Base-by-base conservation (phyloP, 1,140 invertebrate genomes). In the Linepithema humile region DNA sequence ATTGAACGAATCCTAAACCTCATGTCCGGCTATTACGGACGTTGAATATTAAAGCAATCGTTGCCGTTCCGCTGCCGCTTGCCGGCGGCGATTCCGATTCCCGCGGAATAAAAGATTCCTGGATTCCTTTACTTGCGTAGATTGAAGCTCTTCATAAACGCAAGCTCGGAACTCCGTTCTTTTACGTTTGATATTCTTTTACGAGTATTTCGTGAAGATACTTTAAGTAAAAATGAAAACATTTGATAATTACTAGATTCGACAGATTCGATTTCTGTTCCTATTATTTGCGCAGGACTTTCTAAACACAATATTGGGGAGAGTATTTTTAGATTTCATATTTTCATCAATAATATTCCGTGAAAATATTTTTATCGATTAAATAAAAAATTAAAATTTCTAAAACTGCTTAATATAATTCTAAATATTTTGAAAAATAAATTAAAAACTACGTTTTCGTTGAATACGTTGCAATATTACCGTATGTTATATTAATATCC, bases 1-100 rank as follows among this genome's bases (percentile, higher is more conserved):
- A 94, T 94, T 94, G 88, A 92, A 91, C 86, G 91, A 91, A 91
- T 90, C 90, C 87, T 83, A 89, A 92, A 92, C 88, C 92, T 92
- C 91, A 89, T 93, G 92, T 93, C 92, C 91, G 92, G 90, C 91
- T 92, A 91, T 93, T 92, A 93, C 90, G 85, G 88, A 91, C 90
- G 84, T 92, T 92, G 92, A 93, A 94, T 94, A 93, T 93, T 93
- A 92, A 87, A 93, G 88, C 65, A 82, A 84, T 80, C 86, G 73
- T 78, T 73, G 23, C 55, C 50, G 70, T 62, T 48, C 55, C 32
- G 53, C 32, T 40, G 48, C 40, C 55, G 64, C 48, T 72, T 59
- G 23, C 72, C 6, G 17, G 4, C 38, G 67, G n/a, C 65, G 50
- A 83, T 83, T 69, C 40, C 75, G 38, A 80, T 80, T 70, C 64